Evolutionary conservation across 2,888 invertebrate species (phyloP).

Genomic region (Acanthosepion esculentum): DNA sequence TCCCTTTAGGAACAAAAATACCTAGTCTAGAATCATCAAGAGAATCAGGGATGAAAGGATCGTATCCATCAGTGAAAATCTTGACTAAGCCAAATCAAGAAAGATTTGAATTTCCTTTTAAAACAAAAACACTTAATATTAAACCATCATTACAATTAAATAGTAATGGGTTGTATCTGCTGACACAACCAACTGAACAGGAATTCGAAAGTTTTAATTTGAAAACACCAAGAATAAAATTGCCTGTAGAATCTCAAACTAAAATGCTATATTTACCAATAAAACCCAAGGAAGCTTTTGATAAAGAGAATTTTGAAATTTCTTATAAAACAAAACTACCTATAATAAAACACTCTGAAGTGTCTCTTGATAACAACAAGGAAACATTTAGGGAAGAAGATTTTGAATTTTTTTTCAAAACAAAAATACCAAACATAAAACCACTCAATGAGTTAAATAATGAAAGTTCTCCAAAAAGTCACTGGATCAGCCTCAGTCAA

Average conservation of each 20-base stretch:
- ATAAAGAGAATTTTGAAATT: not conserved
- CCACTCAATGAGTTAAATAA: not conserved
- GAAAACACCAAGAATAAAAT: not conserved
- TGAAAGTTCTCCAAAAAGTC: not conserved
- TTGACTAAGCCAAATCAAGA: not conserved
- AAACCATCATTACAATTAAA: no score
- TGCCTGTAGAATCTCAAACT: not conserved
- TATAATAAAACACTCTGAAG: not conserved
- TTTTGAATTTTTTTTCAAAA: not conserved
- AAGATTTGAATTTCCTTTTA: not conserved
- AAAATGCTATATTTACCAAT: not conserved
- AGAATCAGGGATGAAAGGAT: not conserved
- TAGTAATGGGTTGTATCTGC: no score
- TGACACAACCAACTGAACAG: no score
- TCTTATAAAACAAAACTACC: not conserved
- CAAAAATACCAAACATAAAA: not conserved
- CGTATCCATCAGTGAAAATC: not conserved
- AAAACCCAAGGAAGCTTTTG: not conserved
- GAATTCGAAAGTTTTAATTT: no score
- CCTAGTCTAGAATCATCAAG: not conserved
- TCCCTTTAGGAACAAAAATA: not conserved
- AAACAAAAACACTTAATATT: not conserved
- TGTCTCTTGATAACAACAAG: no score
- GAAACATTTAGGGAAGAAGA: not conserved
- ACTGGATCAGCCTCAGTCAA: no score